phyloP scores from a whole-genome alignment of 2,888 invertebrate genomes.

The Didymodactylos carnosus region DNA sequence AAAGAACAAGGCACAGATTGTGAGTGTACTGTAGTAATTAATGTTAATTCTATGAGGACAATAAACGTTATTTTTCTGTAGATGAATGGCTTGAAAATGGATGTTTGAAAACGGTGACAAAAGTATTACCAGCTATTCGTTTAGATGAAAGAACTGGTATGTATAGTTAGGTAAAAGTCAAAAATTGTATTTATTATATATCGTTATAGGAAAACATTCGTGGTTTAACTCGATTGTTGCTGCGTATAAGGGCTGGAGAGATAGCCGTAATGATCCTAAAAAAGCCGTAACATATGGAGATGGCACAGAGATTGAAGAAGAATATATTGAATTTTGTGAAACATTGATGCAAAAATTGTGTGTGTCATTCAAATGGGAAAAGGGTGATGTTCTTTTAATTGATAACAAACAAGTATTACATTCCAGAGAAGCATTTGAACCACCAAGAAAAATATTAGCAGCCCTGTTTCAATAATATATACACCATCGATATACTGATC shows the following conservation, averaged over 20 bases:
- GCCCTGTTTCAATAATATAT: constrained; percentile 19
- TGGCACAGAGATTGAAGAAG: constrained; percentile 19
- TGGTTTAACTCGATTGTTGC: constrained; percentile 25
- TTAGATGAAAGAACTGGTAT: constrained; percentile 18
- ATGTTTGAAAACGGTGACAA: constrained; percentile 21
- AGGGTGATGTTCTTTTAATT: constrained; percentile 21
- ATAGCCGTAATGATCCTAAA: constrained; percentile 20
- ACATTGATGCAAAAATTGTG: constrained; percentile 19
- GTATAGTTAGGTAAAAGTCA: background rate
- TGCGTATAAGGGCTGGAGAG: constrained; percentile 22
- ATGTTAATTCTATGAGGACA: background rate
- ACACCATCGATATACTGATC: background rate
- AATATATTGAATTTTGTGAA: constrained; percentile 19
- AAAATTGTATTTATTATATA: no score
- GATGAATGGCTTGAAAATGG: constrained; percentile 21
- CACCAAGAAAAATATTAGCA: constrained; percentile 22
- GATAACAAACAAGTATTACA: constrained; percentile 22
- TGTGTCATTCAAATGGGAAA: constrained; percentile 20
- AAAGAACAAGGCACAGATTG: constrained; percentile 19
- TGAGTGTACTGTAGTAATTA: background rate
- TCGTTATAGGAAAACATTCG: constrained; percentile 17
- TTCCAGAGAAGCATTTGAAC: constrained; percentile 20
- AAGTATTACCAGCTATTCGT: constrained; percentile 19
- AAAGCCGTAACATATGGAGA: constrained; percentile 22
- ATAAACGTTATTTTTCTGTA: background rate